Evolutionary conservation across 2,888 invertebrate genomes (phyloP).

Genomic region (Dynastes hyllus): DNA sequence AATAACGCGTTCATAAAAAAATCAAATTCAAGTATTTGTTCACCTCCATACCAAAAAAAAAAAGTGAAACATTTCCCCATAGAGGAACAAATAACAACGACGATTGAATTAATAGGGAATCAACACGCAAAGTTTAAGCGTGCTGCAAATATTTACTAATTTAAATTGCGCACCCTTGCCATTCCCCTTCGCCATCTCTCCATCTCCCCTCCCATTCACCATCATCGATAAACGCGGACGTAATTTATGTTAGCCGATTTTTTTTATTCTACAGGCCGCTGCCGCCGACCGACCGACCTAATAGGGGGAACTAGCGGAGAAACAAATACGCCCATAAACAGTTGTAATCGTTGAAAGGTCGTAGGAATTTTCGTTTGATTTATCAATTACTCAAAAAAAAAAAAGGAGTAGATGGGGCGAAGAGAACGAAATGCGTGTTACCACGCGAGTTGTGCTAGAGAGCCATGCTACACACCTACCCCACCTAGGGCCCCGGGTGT

Average conservation of each 20-base stretch:
- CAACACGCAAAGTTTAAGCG: constrained; percentile 16
- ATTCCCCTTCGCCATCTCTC: too few species aligned
- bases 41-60: background rate
- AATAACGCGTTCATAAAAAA: background rate
- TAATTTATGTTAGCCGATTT: constrained; percentile 2
- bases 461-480: background rate
- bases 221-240: constrained; percentile 4
- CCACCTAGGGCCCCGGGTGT: too few species aligned
- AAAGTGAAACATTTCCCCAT: background rate
- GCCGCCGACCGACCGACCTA: background rate
- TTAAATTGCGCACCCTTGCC: background rate
- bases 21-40: background rate
- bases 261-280: background rate
- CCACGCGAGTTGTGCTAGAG: background rate
- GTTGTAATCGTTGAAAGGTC: constrained; percentile 12
- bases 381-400: constrained; percentile 4
- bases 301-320: background rate
- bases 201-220: too few species aligned
- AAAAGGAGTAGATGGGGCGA: background rate
- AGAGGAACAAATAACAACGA: background rate
- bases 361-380: constrained; percentile 12
- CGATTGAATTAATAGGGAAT: constrained; percentile 8
- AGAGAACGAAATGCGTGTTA: constrained; percentile 8
- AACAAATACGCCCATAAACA: constrained; percentile 12
- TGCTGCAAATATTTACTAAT: constrained; percentile 14